phyloP scores from a whole-genome alignment of 2,113 vertebrate genomes.

The Eolophus roseicapilla region DNA sequence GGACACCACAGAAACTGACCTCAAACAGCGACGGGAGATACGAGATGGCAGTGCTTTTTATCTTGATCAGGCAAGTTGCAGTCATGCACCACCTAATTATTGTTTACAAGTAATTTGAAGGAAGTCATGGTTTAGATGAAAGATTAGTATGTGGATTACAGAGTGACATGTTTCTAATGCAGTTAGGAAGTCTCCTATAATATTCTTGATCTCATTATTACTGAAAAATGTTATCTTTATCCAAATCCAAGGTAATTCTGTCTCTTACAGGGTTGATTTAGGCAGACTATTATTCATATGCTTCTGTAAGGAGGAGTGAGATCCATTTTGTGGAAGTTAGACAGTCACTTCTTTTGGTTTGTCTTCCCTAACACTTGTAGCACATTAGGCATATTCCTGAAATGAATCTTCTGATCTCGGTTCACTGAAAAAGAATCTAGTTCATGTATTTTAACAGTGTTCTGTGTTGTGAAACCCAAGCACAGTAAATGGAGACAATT shows the following conservation, averaged over 20 bases:
- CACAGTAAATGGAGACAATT: not conserved
- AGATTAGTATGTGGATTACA: not conserved
- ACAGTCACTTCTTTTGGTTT: not conserved
- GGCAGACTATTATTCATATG: not conserved
- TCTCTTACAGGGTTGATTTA: not conserved
- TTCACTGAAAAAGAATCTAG: not conserved
- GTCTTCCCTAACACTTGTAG: not conserved
- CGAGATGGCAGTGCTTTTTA: constrained; percentile 91
- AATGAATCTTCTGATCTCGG: not conserved
- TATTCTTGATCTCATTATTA: not conserved
- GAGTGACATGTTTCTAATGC: not conserved
- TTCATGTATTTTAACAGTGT: not conserved
- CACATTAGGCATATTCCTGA: not conserved
- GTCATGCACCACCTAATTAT: not conserved
- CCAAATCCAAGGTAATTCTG: not conserved
- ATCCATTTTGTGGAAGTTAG: not conserved
- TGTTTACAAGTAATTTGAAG: not conserved
- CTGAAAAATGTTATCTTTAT: not conserved
- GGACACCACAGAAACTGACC: constrained; percentile 95
- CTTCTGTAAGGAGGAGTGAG: not conserved
- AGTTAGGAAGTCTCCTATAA: not conserved
- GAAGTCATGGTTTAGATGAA: not conserved
- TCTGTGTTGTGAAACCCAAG: not conserved
- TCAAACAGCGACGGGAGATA: constrained; percentile 96
- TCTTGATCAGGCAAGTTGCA: constrained; percentile 88